Conservation (phyloP, 2,113 vertebrate species). For the Hemiscyllium ocellatum region DNA sequence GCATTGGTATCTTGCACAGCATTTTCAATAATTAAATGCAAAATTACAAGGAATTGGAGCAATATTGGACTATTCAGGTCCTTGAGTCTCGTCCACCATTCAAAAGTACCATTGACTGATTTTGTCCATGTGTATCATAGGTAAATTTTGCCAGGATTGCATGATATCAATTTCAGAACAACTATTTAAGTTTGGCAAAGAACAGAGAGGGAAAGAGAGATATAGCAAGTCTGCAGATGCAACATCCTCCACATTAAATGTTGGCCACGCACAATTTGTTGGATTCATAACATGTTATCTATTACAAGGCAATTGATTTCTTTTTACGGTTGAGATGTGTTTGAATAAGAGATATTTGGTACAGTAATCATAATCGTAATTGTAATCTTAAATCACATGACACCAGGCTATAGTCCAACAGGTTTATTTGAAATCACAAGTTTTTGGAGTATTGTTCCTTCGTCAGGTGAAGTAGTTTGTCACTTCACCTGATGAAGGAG, state of each 20-base stretch:
- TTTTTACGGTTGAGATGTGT: not conserved
- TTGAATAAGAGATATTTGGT: too few species aligned
- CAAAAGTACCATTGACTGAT: not conserved
- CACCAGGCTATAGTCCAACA: too few species aligned
- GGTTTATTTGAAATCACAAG: too few species aligned
- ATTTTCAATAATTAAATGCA: not conserved
- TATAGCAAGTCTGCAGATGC: not conserved
- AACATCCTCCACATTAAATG: not conserved
- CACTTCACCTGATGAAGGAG: too few species aligned
- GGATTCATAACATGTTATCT: not conserved
- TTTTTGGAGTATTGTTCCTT: too few species aligned
- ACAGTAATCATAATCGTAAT: not conserved
- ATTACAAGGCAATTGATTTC: not conserved
- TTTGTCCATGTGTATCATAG: not conserved
- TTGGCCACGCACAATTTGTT: not conserved
- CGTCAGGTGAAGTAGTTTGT: too few species aligned
- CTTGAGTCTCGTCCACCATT: not conserved
- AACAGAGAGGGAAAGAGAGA: not conserved
- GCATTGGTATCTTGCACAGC: not conserved
- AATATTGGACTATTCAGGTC: not conserved
- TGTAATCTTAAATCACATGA: too few species aligned
- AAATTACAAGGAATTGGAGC: not conserved
- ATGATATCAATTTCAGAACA: not conserved
- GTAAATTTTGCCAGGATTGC: not conserved
- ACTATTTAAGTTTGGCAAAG: not conserved